Evolutionary conservation across 2,797 vertebrate genomes (phyloP).

Genomic region (Danio aesculapii): DNA sequence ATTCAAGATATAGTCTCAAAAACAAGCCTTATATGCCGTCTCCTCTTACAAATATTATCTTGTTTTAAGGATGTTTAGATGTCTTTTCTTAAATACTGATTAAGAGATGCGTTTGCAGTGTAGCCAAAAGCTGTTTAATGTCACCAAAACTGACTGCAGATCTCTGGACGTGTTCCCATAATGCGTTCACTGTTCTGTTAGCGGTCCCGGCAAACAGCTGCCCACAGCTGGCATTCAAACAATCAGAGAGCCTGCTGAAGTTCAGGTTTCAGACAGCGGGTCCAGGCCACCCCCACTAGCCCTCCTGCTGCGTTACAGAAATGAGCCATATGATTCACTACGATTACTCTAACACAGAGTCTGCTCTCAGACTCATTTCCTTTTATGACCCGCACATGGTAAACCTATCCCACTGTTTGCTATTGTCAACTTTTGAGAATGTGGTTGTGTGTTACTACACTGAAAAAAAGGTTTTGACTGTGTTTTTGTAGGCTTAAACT

Average conservation of each 20-base stretch:
- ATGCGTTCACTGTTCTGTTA: conserved; percentile 15
- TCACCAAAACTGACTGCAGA: background rate
- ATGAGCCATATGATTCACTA: conserved; percentile 3
- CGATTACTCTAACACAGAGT: conserved; percentile 21
- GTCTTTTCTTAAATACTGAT: background rate
- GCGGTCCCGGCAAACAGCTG: conserved; percentile 48
- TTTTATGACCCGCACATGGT: conserved; percentile 35
- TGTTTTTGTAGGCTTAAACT: too few species aligned
- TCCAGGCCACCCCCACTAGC: background rate
- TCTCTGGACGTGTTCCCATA: background rate
- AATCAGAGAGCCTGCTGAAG: background rate
- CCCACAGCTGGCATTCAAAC: conserved; percentile 44
- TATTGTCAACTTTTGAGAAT: conserved; percentile 12
- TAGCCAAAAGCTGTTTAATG: conserved; percentile 18
- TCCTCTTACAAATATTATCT: background rate
- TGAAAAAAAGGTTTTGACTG: too few species aligned
- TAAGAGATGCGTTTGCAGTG: background rate
- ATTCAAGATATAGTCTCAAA: background rate
- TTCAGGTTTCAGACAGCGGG: conserved; percentile 34
- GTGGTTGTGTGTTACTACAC: conserved; percentile 1
- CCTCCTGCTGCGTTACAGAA: background rate
- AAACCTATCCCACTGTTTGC: background rate
- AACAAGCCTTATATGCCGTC: background rate
- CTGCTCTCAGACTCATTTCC: background rate
- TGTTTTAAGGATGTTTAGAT: conserved; percentile 12